A percentile compares a stretch with the other conserved stretches of the same genome.
These are phyloP conservation scores for Alcedo quadribrachys DNA, from an alignment of 2,797 vertebrate genomes.

Conservation along the genomic window DNA sequence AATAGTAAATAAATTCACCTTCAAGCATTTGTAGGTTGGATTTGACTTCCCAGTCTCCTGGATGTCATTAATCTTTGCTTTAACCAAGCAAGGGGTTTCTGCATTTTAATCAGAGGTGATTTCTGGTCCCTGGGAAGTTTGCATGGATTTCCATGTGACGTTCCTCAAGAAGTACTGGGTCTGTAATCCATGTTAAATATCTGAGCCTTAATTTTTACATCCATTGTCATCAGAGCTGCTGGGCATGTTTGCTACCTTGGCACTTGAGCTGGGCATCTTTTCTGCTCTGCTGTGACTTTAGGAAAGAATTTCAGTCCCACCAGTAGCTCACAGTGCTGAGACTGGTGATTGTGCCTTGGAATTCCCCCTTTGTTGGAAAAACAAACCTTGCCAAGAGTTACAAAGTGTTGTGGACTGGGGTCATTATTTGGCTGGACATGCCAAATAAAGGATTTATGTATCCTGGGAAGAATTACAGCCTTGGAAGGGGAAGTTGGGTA, in stretches of 20 bases:
- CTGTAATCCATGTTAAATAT: rapidly evolving
- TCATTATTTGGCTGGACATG: neutral
- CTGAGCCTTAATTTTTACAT: neutral
- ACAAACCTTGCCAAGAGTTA: neutral
- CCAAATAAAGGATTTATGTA: constrained; percentile 14
- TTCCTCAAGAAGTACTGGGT: neutral
- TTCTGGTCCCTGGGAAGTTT: neutral
- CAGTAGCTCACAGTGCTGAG: neutral
- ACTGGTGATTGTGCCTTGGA: neutral
- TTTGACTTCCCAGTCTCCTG: neutral
- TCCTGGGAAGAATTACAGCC: neutral
- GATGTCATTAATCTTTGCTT: neutral
- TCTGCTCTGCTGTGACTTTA: neutral
- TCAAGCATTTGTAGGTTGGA: neutral
- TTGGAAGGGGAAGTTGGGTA: constrained; percentile 6
- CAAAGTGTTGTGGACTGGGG: neutral
- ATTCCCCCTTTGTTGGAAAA: neutral
- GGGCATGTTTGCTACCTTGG: neutral
- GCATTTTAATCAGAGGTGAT: neutral
- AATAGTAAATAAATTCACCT: neutral
- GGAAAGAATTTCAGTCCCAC: neutral
- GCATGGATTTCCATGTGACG: neutral
- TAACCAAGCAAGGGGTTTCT: neutral
- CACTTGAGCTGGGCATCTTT: neutral
- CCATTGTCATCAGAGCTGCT: neutral